Conservation (phyloP, 2,797 vertebrate genomes). For the Buceros bicornis region DNA sequence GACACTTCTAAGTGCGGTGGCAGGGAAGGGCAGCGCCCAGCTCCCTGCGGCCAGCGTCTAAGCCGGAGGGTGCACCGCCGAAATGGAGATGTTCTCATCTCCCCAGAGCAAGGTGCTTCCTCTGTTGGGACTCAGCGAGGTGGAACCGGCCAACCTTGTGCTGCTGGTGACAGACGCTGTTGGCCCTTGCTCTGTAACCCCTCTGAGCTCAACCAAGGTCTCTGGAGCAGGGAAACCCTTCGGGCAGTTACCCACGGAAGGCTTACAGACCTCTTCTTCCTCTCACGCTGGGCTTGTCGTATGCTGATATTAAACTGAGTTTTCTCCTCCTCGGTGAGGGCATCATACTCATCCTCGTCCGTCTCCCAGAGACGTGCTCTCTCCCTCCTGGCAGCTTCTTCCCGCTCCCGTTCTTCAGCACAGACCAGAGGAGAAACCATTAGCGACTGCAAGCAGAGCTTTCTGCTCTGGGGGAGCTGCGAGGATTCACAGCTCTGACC, state of each 20-base stretch:
- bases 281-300: constrained; percentile 63
- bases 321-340: constrained; percentile 83
- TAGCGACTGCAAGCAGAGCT: not conserved
- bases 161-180: not conserved
- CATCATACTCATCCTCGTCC: constrained; percentile 87
- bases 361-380: constrained; percentile 77
- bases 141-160: not conserved
- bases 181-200: not conserved
- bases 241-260: not conserved
- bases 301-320: constrained; percentile 54
- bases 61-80: not conserved
- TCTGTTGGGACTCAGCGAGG: not conserved
- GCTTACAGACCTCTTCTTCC: constrained; percentile 80
- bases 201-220: not conserved
- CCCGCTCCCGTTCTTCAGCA: constrained; percentile 65
- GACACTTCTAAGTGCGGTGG: not conserved
- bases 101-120: not conserved
- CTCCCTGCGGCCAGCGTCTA: not conserved
- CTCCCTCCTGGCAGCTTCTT: constrained; percentile 62
- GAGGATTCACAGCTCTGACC: not conserved
- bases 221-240: not conserved
- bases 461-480: not conserved
- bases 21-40: not conserved
- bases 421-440: not conserved
- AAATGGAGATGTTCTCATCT: not conserved